Base-by-base conservation (phyloP, 2,888 invertebrate genomes). In the Agriopis marginaria region DNA sequence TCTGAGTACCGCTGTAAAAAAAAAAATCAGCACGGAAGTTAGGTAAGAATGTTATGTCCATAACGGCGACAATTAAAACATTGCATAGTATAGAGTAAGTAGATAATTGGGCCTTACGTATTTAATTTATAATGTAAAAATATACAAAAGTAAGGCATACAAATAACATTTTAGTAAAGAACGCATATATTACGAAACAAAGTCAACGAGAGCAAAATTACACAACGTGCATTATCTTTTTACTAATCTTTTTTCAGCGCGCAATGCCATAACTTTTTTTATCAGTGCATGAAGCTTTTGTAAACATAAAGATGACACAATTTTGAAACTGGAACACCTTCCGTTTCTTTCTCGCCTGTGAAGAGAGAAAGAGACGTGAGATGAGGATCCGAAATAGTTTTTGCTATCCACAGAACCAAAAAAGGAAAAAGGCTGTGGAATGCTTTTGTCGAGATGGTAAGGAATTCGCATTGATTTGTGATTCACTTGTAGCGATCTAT, bases 131-230 rank as follows among this genome's bases (percentile, higher is more conserved):
- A 32, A 32, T 32, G 56, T 44, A 58, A 74, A 77, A 59, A 67
- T 73, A 72, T 71, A 68, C 66, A 71, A 62, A 54, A 72, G 75
- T 75, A 79, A 79, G 77, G 69, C 32, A n/a, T 50, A 70, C 67
- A 47, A 32, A n/a, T n/a, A 70, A 47, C 44, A 61, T 45, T 64
- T 39, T 44, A n/a, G 45, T 61, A 32, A 60, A 60, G 55, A 69
- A 72, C 67, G 64, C 70, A 68, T 72, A 77, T 59, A 71, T 71
- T 71, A 77, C 63, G 71, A 73, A 64, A 61, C 63, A 7, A 10
- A 23, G 54, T 63, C 10, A 8, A 53, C 50, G 51, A 55, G 61
- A 65, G 45, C 39, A 51, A 51, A 44, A 62, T 62, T 65, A 47
- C 69, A 62, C 60, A 69, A 69, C 56, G 47, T 47, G 17, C 60